Evolutionary conservation across 2,888 invertebrate species (phyloP).

Genomic region (Unio pictorum): DNA sequence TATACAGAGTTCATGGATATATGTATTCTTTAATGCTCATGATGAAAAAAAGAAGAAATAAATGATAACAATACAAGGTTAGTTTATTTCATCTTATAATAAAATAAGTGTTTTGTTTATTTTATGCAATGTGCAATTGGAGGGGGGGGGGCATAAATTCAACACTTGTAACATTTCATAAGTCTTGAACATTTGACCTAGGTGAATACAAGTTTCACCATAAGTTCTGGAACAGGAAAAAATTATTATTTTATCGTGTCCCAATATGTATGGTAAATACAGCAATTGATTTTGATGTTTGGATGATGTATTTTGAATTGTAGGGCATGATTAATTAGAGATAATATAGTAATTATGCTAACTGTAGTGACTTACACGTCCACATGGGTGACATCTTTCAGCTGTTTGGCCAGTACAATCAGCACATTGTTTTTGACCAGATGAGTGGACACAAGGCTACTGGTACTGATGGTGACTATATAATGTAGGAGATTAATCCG

Average conservation of each 20-base stretch:
- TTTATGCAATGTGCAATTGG: too few relatives aligned
- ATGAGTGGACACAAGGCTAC: conserved; percentile 44
- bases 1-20: too few relatives aligned
- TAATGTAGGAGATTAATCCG: conserved; percentile 68
- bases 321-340: background rate
- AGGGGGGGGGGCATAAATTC: too few relatives aligned
- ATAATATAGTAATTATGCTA: background rate
- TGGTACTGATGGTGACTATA: conserved; percentile 51
- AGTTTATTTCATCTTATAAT: too few relatives aligned
- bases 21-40: too few relatives aligned
- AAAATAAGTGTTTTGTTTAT: too few relatives aligned
- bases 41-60: too few relatives aligned
- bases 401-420: conserved; percentile 54
- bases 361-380: conserved; percentile 62
- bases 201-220: background rate
- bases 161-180: too few relatives aligned
- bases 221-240: background rate
- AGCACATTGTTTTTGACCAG: conserved; percentile 51
- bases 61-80: too few relatives aligned
- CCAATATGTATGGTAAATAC: too few relatives aligned
- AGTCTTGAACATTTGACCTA: too few relatives aligned
- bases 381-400: conserved; percentile 64
- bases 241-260: background rate
- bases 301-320: background rate
- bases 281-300: background rate